A percentile compares a stretch with the other conserved stretches of the same genome.
Evolutionary conservation across 2,888 invertebrate species (phyloP).

Genomic region (Drosophila putrida): DNA sequence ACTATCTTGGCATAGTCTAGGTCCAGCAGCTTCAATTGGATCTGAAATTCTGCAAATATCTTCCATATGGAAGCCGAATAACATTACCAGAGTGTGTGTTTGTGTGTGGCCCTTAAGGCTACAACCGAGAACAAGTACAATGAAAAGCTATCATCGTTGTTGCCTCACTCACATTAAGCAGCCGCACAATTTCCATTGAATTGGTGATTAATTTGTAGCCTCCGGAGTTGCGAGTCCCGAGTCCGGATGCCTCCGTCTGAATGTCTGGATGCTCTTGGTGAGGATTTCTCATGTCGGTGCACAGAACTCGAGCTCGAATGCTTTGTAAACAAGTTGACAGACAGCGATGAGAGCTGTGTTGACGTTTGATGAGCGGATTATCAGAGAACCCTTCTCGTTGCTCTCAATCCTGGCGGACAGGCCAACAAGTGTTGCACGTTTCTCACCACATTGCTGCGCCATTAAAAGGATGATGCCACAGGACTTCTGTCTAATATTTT

Average conservation of each 20-base stretch:
- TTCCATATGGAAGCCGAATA: constrained; percentile 39
- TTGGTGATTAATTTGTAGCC: constrained; percentile 77
- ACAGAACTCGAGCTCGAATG: constrained; percentile 36
- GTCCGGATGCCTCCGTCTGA: constrained; percentile 38
- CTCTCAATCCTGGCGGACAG: constrained; percentile 9
- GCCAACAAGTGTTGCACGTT: constrained; percentile 53
- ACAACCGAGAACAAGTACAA: constrained; percentile 20
- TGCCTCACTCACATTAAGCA: constrained; percentile 44
- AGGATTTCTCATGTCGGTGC: constrained; percentile 28
- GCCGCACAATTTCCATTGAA: constrained; percentile 77
- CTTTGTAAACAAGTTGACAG: constrained; percentile 76
- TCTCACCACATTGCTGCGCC: constrained; percentile 25
- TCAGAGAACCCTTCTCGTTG: constrained; percentile 38
- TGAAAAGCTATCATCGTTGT: constrained; percentile 61
- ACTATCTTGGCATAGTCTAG: neutral
- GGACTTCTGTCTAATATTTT: neutral
- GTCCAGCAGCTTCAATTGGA: neutral
- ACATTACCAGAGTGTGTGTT: constrained; percentile 57
- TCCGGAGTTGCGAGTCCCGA: constrained; percentile 58
- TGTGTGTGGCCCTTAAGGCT: constrained; percentile 61
- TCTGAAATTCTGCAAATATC: neutral
- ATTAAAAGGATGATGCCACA: constrained; percentile 21
- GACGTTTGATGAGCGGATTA: constrained; percentile 83
- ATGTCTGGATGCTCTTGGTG: constrained; percentile 30
- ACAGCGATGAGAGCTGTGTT: constrained; percentile 61